phyloP scores from a whole-genome alignment of 1,140 invertebrate genomes.

The Mactra quadrangularis region DNA sequence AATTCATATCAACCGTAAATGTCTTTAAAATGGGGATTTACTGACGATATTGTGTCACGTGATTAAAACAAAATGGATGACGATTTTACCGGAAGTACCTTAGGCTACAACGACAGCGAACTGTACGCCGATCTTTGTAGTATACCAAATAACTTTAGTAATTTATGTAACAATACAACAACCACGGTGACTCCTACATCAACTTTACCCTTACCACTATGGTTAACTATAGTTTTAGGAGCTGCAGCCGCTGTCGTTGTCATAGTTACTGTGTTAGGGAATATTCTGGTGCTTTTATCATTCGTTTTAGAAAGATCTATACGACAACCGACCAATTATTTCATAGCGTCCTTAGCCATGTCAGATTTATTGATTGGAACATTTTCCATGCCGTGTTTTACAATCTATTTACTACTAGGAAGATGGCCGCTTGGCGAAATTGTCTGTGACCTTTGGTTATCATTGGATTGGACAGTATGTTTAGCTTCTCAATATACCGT shows the following conservation, averaged over 20 bases:
- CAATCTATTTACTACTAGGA: slow-evolving; percentile 94
- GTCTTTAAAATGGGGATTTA: no score
- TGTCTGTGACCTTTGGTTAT: slow-evolving; percentile 99
- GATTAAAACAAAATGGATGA: background rate
- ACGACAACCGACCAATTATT: slow-evolving; percentile 99
- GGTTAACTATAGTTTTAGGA: slow-evolving; percentile 96
- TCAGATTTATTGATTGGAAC: slow-evolving; percentile 99
- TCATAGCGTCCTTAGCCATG: slow-evolving; percentile 98
- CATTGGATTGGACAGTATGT: slow-evolving; percentile 99
- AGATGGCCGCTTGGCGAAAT: slow-evolving; percentile 98
- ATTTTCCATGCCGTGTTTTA: slow-evolving; percentile 95
- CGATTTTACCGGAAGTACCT: background rate
- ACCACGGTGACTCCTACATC: slow-evolving; percentile 4
- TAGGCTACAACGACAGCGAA: slow-evolving; percentile 20
- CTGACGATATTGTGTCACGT: no score
- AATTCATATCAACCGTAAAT: no score
- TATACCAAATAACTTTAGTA: no score
- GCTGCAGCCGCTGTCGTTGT: slow-evolving; percentile 88
- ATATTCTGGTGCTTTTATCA: slow-evolving; percentile 97
- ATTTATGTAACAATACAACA: no score
- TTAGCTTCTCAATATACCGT: slow-evolving; percentile 99
- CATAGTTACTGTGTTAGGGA: slow-evolving; percentile 87
- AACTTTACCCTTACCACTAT: slow-evolving; percentile 92
- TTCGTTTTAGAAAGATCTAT: slow-evolving; percentile 99
- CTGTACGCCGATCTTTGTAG: no score